phyloP scores from a whole-genome alignment of 1,140 invertebrate genomes.

The Atta colombica region DNA sequence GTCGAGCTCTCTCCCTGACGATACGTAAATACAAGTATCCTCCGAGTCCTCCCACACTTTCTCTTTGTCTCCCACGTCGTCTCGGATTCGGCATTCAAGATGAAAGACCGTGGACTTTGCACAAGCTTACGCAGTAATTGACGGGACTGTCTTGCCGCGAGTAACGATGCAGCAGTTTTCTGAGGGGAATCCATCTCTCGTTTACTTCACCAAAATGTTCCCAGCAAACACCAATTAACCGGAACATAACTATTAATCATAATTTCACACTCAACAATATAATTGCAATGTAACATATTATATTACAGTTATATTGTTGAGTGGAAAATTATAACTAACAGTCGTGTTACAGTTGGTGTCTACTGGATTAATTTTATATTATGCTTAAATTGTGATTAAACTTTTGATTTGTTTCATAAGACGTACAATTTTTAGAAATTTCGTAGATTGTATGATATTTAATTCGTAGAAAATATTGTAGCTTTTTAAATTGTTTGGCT shows the following conservation, averaged over 20 bases:
- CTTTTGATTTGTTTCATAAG: background rate
- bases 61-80: conserved; percentile 20
- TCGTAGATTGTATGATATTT: background rate
- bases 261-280: too few species aligned
- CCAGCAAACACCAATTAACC: too few species aligned
- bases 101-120: conserved; percentile 52
- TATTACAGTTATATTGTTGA: too few species aligned
- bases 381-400: background rate
- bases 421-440: background rate
- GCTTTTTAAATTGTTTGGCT: conserved; percentile 16
- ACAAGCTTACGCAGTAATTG: conserved; percentile 47
- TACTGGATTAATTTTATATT: too few species aligned
- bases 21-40: conserved; percentile 16
- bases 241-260: too few species aligned
- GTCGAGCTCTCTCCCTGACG: conserved; percentile 13
- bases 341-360: too few species aligned
- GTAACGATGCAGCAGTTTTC: conserved; percentile 66
- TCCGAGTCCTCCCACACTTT: background rate
- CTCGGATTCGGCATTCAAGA: conserved; percentile 57
- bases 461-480: conserved; percentile 1
- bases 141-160: conserved; percentile 55
- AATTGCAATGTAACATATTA: too few species aligned
- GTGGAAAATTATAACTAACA: too few species aligned
- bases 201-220: background rate
- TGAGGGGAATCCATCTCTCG: background rate